phyloP scores from a whole-genome alignment of 2,888 invertebrate species.

The Parelbella ahira region DNA sequence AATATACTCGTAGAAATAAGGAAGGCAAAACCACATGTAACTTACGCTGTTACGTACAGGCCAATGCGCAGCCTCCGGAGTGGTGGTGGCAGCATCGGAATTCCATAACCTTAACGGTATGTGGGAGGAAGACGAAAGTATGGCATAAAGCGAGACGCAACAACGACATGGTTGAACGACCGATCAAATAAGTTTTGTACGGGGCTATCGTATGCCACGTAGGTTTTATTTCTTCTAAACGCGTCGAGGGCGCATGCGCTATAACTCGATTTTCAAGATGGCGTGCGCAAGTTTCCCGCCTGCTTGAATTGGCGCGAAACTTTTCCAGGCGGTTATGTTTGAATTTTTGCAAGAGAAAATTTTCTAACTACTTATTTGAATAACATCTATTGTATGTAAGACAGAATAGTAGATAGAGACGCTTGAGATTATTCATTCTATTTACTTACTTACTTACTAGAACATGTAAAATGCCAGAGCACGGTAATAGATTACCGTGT shows the following conservation, averaged over 20 bases:
- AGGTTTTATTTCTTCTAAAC: conserved; percentile 72
- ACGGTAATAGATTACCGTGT: no score
- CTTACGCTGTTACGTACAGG: conserved; percentile 48
- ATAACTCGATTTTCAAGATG: conserved; percentile 55
- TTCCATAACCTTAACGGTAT: conserved; percentile 79
- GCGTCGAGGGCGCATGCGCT: conserved; percentile 59
- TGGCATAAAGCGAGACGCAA: conserved; percentile 45
- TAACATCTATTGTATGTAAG: no score
- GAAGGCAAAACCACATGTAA: conserved; percentile 61
- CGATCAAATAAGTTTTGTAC: conserved; percentile 79
- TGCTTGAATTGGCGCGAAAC: conserved; percentile 40
- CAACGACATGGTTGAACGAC: conserved; percentile 76
- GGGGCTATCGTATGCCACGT: conserved; percentile 67
- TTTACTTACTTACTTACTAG: no score
- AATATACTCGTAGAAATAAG: conserved; percentile 50
- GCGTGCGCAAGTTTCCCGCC: conserved; percentile 47
- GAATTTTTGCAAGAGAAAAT: no score
- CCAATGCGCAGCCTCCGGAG: conserved; percentile 63
- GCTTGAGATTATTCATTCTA: no score
- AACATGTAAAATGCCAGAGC: no score
- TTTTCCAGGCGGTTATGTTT: conserved; percentile 2
- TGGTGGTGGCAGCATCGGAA: conserved; percentile 74
- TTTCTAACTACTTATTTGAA: no score
- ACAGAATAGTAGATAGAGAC: no score
- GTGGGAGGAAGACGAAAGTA: conserved; percentile 55